Evolutionary conservation across 2,797 vertebrate genomes (phyloP), one percentile per base, ranked within the genome.

Genomic region (Leptodactylus fallax): DNA sequence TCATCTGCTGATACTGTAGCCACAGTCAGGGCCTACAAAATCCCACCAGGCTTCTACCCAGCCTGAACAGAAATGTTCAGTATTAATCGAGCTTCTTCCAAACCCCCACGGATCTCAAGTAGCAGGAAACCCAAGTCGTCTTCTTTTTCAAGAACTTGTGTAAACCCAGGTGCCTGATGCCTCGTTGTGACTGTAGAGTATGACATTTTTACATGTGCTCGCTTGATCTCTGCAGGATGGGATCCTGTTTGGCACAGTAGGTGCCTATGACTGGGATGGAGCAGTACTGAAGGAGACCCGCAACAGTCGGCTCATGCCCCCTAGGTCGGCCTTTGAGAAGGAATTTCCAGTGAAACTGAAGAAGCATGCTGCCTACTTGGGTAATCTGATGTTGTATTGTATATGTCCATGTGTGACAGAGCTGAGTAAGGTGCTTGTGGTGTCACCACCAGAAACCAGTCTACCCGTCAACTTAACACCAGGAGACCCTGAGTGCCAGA

Each of bases 211-310:
- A 14, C n/a, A 67, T 67, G 23, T 71, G 67, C 25, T 27, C 11
- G 0, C 11, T 53, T 53, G n/a, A 11, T 81, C 63, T 89, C 86
- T 10, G 67, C 91, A 99, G 98, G 97, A 98, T 0, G 97, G 98
- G 21, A 96, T 99, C 89, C 94, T 99, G 89, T 98, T 99, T 19
- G 98, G 98, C 45, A 97, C 95, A 90, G 98, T 99, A 16, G 98
- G 98, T 1, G 98, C 98, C 49, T 98, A 99, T 0, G 98, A 97
- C 93, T 99, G 98, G 98, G 96, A 97, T 0, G 98, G 98, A 0
- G 96, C 96, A 0, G 96, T 99, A 81, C 88, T 99, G 89, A 97
- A 97, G 92, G 95, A 97, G 90, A 93, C 96, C 23, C 80, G 7
- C 17, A 90, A 91, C 0, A 95, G 96, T 3, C 94, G 78, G 72